phyloP scores from a whole-genome alignment of 23 tunicate species.

The Corella eumyota region DNA sequence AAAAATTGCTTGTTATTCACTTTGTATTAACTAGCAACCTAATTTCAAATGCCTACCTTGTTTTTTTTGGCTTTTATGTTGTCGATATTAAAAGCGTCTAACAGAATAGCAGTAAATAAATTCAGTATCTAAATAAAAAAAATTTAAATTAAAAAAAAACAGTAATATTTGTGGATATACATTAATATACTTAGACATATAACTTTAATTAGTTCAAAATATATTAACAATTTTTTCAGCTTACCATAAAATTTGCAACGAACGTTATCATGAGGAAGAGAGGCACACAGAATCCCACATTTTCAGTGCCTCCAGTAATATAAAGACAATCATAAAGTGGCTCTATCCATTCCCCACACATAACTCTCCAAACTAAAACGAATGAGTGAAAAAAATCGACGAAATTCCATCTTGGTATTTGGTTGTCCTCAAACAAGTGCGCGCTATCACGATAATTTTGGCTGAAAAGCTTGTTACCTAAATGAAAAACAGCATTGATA shows the following conservation, averaged over 20 bases:
- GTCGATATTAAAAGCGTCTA: slow-evolving; percentile 67
- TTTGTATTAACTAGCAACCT: too few relatives aligned
- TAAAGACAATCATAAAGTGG: slow-evolving; percentile 70
- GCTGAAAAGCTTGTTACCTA: slow-evolving; percentile 87
- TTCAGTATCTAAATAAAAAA: slow-evolving; percentile 50
- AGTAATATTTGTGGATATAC: background rate
- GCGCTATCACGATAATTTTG: slow-evolving; percentile 21
- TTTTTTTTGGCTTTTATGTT: background rate
- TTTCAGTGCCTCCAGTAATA: slow-evolving; percentile 39
- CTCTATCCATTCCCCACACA: slow-evolving; percentile 99
- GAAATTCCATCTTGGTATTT: slow-evolving; percentile 87
- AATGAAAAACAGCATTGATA: too few relatives aligned
- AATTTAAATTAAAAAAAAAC: background rate
- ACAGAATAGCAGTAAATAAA: slow-evolving; percentile 80
- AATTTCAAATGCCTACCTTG: too few relatives aligned
- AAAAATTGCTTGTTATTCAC: too few relatives aligned
- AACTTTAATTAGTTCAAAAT: background rate
- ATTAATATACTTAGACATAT: background rate
- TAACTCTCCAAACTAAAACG: slow-evolving; percentile 82
- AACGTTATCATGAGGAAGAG: slow-evolving; percentile 56
- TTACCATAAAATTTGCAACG: slow-evolving; percentile 89
- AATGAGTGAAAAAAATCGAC: slow-evolving; percentile 76
- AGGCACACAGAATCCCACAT: slow-evolving; percentile 40
- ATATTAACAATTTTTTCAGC: background rate
- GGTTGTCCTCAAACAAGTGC: slow-evolving; percentile 21